Percentiles rank a stretch among this genome's conserved stretches.
These are phyloP conservation scores for Caenorhabditis sinica DNA, from an alignment of 2,888 invertebrate genomes.

Conservation along the genomic window DNA sequence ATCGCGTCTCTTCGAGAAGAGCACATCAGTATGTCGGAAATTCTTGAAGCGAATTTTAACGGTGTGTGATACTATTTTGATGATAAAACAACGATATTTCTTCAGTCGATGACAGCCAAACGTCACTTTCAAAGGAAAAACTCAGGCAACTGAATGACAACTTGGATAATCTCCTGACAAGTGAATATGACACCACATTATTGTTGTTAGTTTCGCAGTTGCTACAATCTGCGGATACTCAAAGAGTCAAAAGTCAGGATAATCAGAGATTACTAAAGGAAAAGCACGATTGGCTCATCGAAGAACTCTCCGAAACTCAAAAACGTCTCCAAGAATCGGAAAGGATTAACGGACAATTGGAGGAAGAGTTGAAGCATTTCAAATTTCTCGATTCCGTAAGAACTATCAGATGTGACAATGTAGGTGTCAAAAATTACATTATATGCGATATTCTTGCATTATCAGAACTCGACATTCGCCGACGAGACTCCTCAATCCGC, in stretches of 20 bases:
- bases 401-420: slow-evolving; percentile 86
- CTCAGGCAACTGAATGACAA: slow-evolving; percentile 63
- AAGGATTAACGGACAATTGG: slow-evolving; percentile 91
- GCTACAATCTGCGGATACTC: slow-evolving; percentile 95
- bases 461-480: slow-evolving; percentile 20
- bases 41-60: slow-evolving; percentile 61
- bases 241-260: slow-evolving; percentile 98
- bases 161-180: slow-evolving; percentile 40
- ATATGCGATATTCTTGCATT: no score
- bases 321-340: slow-evolving; percentile 85
- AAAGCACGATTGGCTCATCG: slow-evolving; percentile 99
- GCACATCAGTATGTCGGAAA: slow-evolving; percentile 41
- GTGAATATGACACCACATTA: slow-evolving; percentile 35
- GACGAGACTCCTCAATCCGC: slow-evolving; percentile 50
- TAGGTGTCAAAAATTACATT: slow-evolving; percentile 26
- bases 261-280: slow-evolving; percentile 90
- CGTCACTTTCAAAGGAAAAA: slow-evolving; percentile 68
- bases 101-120: slow-evolving; percentile 55
- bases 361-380: slow-evolving; percentile 97
- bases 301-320: slow-evolving; percentile 98
- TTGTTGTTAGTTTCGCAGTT: slow-evolving; percentile 97
- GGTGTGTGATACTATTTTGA: slow-evolving; percentile 34
- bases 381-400: slow-evolving; percentile 98
- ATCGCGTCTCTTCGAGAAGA: slow-evolving; percentile 70
- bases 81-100: not conserved